Evolutionary conservation across 2,797 vertebrate genomes (phyloP), one percentile per base, ranked within the genome.

Genomic region (Eulemur rubriventer): DNA sequence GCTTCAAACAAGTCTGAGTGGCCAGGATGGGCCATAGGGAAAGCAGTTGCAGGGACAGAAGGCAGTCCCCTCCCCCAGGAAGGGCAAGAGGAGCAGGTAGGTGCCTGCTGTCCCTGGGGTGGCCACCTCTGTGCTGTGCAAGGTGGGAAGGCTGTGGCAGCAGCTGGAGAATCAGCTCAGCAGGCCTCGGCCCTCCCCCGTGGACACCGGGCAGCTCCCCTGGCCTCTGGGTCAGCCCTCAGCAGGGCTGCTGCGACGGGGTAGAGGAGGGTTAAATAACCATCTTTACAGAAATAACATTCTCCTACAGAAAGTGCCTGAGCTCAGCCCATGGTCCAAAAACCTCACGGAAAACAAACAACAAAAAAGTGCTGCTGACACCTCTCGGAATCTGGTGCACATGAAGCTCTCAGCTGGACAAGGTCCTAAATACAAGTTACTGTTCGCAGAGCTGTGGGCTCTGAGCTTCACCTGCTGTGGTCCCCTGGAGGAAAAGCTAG

Each of bases 231-330:
- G 70, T 55, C 72, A 95, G 91, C 76, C 70, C 70, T 82, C 46
- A 18, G 63, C 35, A 94, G 90, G 84, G 78, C 76, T 30, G 61
- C 85, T 38, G 59, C 1, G 7, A 41, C 35, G 26, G 63, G 73
- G 72, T 11, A 2, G 79, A 48, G 26, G 17, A 87, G 43, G 52
- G 35, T 38, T 61, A 92, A 92, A 80, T 61, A 95, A 91, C 94
- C 73, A 75, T 91, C 46, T 84, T 97, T 89, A 86, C 14, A 80
- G 95, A 96, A 95, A 35, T 67, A 91, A 95, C 79, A 95, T 94
- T 97, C 95, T 94, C 46, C 72, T 76, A 96, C n/a, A 94, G 75
- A 95, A 97, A 97, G 96, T 94, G 96, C 97, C 96, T 96, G 96
- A 97, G 95, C 92, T 78, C 73, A 55, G 89, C 89, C 96, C 86